Evolutionary conservation across 2,888 invertebrate genomes (phyloP), one percentile per base, ranked within the genome.

Genomic region (Plagodis dolabraria): DNA sequence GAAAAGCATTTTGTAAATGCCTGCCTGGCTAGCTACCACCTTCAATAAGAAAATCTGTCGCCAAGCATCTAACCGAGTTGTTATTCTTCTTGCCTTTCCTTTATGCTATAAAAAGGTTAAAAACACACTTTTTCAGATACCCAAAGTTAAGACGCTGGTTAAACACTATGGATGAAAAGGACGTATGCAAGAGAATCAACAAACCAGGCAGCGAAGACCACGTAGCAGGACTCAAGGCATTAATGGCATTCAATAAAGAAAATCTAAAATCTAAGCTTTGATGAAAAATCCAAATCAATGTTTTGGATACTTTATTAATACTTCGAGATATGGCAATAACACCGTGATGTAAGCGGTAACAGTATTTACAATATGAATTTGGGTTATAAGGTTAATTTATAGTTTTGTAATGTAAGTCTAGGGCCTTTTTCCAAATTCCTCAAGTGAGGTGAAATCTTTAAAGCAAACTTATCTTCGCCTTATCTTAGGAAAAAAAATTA

Each of bases 61-160:
- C 22, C 22, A 22, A 22, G 22, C 22, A 22, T 4, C 22, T 22
- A 22, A 22, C 22, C 22, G 4, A 22, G 22, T 22, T 1, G 22
- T 22, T 22, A 22, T 22, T 22, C n/a, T 22, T 22, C 22, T 22
- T 22, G 22, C 22, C 22, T 22, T 22, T 22, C 22, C 22, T 4
- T 22, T 22, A 4, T 22, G 22, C 22, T 22, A 22, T 22, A 22
- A 22, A 22, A 22, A 22, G 22, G 22, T 22, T 22, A 22, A 22
- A 22, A 22, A 22, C 4, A 1, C 22, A 22, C 22, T 8, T 35
- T 60, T 60, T 45, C 60, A 91, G 91, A 65, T 89, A 75, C 63
- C 89, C 90, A 9, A 90, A 86, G 72, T 66, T 89, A 51, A 77
- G 69, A 12, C 68, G 68, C 65, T 92, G 91, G 91, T 72, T 83